Evolutionary conservation across 2,888 invertebrate genomes (phyloP).

Genomic region (Drosophila kambysellisi): DNA sequence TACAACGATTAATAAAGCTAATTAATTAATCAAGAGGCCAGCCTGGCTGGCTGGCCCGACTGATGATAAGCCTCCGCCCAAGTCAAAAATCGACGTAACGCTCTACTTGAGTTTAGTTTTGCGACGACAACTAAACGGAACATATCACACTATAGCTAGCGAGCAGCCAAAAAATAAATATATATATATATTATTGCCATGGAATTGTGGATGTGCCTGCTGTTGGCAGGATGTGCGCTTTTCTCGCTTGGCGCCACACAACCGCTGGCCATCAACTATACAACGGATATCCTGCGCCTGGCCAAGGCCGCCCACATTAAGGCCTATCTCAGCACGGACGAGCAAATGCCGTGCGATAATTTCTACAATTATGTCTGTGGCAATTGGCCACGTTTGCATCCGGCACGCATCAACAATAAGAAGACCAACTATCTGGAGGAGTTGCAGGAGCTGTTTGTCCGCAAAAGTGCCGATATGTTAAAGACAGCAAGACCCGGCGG

Average conservation of each 20-base stretch:
- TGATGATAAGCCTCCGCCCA: slow-evolving; percentile 68
- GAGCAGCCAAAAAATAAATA: not conserved
- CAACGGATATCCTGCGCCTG: slow-evolving; percentile 72
- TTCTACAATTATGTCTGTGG: slow-evolving; percentile 84
- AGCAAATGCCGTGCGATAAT: slow-evolving; percentile 68
- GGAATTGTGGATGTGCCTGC: slow-evolving; percentile 25
- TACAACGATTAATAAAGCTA: slow-evolving; percentile 67
- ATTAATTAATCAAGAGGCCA: slow-evolving; percentile 71
- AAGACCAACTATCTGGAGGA: slow-evolving; percentile 77
- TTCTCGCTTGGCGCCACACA: slow-evolving; percentile 12
- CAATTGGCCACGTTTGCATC: slow-evolving; percentile 79
- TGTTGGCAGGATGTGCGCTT: slow-evolving; percentile 27
- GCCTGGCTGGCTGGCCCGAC: not conserved
- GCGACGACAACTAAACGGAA: slow-evolving; percentile 55
- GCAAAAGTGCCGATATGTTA: slow-evolving; percentile 81
- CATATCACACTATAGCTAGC: slow-evolving; percentile 12
- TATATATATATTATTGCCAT: not conserved
- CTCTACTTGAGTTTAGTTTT: slow-evolving; percentile 68
- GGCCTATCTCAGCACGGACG: slow-evolving; percentile 72
- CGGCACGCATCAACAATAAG: slow-evolving; percentile 54
- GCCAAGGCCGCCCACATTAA: slow-evolving; percentile 81
- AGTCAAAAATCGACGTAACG: slow-evolving; percentile 75
- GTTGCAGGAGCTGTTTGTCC: slow-evolving; percentile 75
- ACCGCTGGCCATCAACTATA: slow-evolving; percentile 73
- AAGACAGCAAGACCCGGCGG: slow-evolving; percentile 38